phyloP scores from a whole-genome alignment of 2,113 vertebrate genomes.

The Solea senegalensis region DNA sequence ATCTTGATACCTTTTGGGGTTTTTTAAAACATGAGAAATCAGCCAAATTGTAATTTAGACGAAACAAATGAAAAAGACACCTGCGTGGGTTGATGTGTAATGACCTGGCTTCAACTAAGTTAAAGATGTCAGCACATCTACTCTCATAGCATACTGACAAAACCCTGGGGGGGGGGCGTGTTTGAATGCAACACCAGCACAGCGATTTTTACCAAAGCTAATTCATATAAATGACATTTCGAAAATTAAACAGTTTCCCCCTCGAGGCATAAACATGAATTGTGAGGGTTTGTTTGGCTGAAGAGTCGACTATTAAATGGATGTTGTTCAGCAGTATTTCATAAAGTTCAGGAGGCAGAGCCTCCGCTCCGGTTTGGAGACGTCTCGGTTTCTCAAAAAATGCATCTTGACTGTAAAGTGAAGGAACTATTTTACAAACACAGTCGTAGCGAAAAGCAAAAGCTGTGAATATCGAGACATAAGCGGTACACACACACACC shows the following conservation, averaged over 20 bases:
- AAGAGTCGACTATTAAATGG: not conserved
- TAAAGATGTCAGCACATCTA: not conserved
- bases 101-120: not conserved
- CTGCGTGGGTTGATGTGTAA: not conserved
- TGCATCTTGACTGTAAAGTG: no score
- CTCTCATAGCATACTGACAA: not conserved
- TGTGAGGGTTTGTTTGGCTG: not conserved
- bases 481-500: not conserved
- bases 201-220: not conserved
- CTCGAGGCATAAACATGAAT: not conserved
- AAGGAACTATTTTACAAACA: no score
- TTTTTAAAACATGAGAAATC: not conserved
- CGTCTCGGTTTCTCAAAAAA: no score
- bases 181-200: not conserved
- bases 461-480: not conserved
- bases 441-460: not conserved
- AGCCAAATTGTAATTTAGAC: not conserved
- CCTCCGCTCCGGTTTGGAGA: not conserved
- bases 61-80: not conserved
- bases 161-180: not conserved
- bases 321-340: constrained; percentile 10
- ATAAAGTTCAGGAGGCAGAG: constrained; percentile 14
- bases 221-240: constrained; percentile 9
- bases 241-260: constrained; percentile 25
- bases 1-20: not conserved